phyloP scores from a whole-genome alignment of 2,797 vertebrate genomes.

The Artibeus jamaicensis region DNA sequence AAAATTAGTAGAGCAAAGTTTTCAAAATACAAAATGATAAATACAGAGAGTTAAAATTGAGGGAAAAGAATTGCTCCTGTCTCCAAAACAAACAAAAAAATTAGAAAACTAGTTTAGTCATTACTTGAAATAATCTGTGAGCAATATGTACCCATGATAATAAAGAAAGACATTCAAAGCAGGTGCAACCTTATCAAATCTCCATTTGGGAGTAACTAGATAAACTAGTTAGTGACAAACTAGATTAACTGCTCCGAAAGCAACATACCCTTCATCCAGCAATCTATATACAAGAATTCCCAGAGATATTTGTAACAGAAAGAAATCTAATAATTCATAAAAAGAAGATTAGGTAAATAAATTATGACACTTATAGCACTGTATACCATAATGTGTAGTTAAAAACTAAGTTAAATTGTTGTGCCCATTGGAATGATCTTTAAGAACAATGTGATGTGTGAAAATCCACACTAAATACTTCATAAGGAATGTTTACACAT shows the following conservation, averaged over 20 bases:
- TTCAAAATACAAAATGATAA: neutral
- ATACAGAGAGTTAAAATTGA: neutral
- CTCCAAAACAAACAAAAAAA: neutral
- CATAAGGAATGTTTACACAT: neutral
- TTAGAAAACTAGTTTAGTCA: neutral
- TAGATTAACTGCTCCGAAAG: neutral
- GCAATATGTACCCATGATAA: neutral
- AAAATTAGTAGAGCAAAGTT: neutral
- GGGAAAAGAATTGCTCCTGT: neutral
- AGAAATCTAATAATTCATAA: neutral
- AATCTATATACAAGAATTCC: neutral
- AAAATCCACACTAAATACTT: neutral
- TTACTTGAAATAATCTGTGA: neutral
- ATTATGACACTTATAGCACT: neutral
- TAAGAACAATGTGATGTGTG: neutral
- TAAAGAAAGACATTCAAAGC: neutral
- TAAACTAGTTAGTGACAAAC: no score
- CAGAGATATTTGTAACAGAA: neutral
- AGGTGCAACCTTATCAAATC: neutral
- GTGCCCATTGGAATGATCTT: neutral
- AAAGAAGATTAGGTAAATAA: neutral
- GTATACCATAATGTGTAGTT: neutral
- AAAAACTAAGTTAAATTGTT: neutral
- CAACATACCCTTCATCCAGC: neutral
- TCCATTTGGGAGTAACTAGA: neutral